Conservation (phyloP, 2,797 vertebrate genomes). For the Pogoniulus pusillus region DNA sequence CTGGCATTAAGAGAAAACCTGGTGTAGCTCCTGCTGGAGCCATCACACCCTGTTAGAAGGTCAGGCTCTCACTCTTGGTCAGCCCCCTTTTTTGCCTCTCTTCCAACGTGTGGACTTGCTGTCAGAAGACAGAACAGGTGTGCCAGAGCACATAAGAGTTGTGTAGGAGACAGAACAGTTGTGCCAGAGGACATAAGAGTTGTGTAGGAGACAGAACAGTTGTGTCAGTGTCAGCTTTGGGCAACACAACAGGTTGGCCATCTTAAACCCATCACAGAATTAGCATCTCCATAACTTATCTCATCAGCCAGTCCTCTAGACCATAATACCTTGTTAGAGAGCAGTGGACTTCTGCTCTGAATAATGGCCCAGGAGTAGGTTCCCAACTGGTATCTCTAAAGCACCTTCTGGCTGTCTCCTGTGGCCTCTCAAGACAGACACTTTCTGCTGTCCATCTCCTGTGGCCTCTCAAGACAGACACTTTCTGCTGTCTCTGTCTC, state of each 20-base stretch:
- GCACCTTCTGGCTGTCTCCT: neutral
- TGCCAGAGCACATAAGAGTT: neutral
- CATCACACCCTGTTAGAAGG: neutral
- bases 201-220: no score
- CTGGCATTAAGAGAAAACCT: neutral
- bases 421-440: neutral
- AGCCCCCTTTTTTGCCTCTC: neutral
- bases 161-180: no score
- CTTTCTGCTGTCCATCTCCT: neutral
- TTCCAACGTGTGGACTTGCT: neutral
- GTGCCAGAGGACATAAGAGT: no score
- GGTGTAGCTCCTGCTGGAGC: neutral
- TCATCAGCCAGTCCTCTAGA: neutral
- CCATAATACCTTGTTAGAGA: neutral
- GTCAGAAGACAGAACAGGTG: neutral
- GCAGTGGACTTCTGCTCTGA: neutral
- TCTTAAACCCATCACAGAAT: neutral
- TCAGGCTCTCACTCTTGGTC: neutral
- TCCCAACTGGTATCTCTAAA: neutral
- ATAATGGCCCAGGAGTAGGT: neutral
- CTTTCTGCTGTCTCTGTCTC: neutral
- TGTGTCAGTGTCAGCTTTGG: neutral
- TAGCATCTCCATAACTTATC: neutral
- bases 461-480: neutral
- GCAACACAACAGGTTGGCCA: accelerated